phyloP scores from a whole-genome alignment of 2,888 invertebrate species.

The Smittia sp. region DNA sequence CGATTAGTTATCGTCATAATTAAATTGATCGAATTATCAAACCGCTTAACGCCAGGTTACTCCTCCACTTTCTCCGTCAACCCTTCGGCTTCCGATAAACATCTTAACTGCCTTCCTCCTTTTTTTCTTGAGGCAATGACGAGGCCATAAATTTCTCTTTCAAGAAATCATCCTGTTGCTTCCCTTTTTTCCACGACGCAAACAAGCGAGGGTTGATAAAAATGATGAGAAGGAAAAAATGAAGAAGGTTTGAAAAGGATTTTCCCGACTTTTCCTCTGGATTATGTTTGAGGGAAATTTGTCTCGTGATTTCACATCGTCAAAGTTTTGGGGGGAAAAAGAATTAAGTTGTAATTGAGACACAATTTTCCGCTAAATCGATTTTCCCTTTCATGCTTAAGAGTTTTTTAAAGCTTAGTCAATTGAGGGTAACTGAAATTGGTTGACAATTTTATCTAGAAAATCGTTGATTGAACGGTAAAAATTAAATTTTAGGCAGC shows the following conservation, averaged over 20 bases:
- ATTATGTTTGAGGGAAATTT: slow-evolving; percentile 12
- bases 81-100: slow-evolving; percentile 21
- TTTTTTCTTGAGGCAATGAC: slow-evolving; percentile 24
- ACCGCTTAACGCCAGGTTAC: neutral
- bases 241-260: neutral
- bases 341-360: slow-evolving; percentile 27
- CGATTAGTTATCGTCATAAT: neutral
- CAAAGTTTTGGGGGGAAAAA: neutral
- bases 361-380: slow-evolving; percentile 32
- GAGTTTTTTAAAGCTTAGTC: neutral
- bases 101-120: slow-evolving; percentile 1
- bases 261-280: slow-evolving; percentile 14
- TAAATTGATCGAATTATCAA: slow-evolving; percentile 9
- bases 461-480: no score
- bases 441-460: no score
- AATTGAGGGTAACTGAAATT: neutral
- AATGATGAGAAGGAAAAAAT: slow-evolving; percentile 23
- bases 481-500: no score
- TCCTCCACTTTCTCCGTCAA: neutral
- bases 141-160: slow-evolving; percentile 35
- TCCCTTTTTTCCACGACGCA: neutral
- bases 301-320: neutral
- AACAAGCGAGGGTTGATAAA: slow-evolving; percentile 4
- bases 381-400: neutral
- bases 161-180: slow-evolving; percentile 34